These are phyloP conservation scores for Neotoma lepida DNA, from an alignment of 2,113 vertebrate species.

Conservation along the genomic window DNA sequence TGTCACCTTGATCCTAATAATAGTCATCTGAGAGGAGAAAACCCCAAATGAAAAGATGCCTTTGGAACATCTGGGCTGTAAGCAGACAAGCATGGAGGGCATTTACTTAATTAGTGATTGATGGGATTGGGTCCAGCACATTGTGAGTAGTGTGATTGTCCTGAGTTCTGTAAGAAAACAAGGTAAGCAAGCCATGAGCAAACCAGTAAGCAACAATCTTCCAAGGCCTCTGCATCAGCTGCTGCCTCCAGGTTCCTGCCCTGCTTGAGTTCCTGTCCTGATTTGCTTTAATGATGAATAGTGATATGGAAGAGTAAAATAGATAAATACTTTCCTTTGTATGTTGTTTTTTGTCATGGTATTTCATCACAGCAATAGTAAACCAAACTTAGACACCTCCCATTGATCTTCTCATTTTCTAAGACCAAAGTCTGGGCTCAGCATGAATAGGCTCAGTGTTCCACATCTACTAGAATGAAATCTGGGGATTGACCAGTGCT, in stretches of 20 bases:
- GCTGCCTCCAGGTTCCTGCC: not conserved
- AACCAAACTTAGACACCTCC: not conserved
- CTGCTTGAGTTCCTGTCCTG: not conserved
- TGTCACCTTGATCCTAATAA: not conserved
- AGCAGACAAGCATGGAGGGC: not conserved
- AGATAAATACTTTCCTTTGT: not conserved
- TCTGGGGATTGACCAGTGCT: not conserved
- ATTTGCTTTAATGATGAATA: not conserved
- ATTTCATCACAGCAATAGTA: not conserved
- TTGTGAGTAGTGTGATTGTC: not conserved
- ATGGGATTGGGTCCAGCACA: not conserved
- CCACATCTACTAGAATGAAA: not conserved
- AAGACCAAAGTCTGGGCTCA: not conserved
- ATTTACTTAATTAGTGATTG: not conserved
- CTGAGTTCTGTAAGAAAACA: not conserved
- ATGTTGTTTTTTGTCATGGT: not conserved
- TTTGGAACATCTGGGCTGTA: not conserved
- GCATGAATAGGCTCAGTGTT: not conserved
- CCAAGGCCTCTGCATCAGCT: accelerated
- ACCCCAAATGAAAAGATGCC: not conserved
- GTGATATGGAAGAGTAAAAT: not conserved
- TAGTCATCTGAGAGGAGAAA: not conserved
- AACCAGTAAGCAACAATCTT: not conserved
- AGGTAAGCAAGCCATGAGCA: not conserved
- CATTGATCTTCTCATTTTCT: not conserved